Base-by-base conservation (phyloP, 1,140 invertebrate species). In the Ylistrum balloti region DNA sequence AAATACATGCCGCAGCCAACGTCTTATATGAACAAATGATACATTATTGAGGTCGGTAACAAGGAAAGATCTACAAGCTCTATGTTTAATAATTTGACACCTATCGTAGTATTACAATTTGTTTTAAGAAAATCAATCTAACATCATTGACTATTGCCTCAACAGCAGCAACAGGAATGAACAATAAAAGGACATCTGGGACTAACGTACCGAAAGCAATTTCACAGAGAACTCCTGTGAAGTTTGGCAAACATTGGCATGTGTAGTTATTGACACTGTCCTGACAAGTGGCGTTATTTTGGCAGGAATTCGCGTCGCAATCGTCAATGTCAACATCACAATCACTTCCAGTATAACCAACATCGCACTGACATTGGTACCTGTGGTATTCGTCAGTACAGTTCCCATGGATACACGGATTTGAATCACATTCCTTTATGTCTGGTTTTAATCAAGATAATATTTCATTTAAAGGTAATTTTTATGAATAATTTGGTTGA, bases 251-350 rank as follows among this genome's bases (percentile, higher is more conserved):
- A 48, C 89, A 90, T 45, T 86, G 33, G 38, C 89, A 90, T 13
- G 89, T 90, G 86, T 87, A 90, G 10, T 38, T 33, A n/a, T 38
- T 35, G 0, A 90, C 32, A 33, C 86, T 86, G 28, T 90, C 86
- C 28, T 33, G 33, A 87, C 89, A 90, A 2, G 85, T 87, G 17
- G 28, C 89, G 33, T 48, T 41, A n/a, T 90, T 90, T 22, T 90
- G 28, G 74, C 89, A 90, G n/a, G 35, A n/a, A 87, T 90, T 45
- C 17, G 9, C 15, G 33, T 87, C 13, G 48, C 89, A 90, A 2
- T 90, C 86, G 38, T 90, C 86, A n/a, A 56, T 87, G 13, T 90
- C 86, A 22, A 41, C 22, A 32, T 89, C 85, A 89, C 88, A 89
- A 20, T 45, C 86, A 28, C 7, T 45, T n/a, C 85, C 85, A 17